phyloP scores from a whole-genome alignment of 2,113 vertebrate genomes.

The Bubo bubo region DNA sequence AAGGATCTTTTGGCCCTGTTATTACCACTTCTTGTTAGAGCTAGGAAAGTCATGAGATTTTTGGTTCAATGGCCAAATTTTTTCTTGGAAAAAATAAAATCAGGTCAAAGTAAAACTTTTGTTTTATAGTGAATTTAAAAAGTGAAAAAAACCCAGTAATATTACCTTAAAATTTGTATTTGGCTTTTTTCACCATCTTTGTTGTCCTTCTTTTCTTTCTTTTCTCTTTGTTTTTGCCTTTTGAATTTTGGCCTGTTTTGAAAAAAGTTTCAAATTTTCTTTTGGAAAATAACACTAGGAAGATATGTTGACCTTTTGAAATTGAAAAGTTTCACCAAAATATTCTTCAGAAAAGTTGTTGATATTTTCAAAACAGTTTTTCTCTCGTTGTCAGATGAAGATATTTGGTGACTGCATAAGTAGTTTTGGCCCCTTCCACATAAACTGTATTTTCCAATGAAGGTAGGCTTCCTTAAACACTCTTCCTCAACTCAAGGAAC shows the following conservation, averaged over 20 bases:
- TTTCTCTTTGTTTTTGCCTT: neutral
- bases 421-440: neutral
- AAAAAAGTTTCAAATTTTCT: neutral
- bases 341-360: neutral
- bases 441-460: neutral
- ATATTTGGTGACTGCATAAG: neutral
- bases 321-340: neutral
- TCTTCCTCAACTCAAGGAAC: neutral
- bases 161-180: neutral
- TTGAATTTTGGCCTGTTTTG: neutral
- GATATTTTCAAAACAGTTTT: conserved; percentile 6
- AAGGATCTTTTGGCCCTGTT: neutral
- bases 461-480: neutral
- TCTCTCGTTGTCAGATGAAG: neutral
- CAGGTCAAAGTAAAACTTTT: neutral
- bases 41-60: neutral
- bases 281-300: neutral
- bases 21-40: neutral
- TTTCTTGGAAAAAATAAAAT: neutral
- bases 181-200: neutral
- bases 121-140: neutral
- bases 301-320: conserved; percentile 28
- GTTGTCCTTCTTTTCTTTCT: neutral
- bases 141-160: neutral
- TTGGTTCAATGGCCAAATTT: neutral